Conservation (phyloP, 2,113 vertebrate genomes). For the Panurus biarmicus region DNA sequence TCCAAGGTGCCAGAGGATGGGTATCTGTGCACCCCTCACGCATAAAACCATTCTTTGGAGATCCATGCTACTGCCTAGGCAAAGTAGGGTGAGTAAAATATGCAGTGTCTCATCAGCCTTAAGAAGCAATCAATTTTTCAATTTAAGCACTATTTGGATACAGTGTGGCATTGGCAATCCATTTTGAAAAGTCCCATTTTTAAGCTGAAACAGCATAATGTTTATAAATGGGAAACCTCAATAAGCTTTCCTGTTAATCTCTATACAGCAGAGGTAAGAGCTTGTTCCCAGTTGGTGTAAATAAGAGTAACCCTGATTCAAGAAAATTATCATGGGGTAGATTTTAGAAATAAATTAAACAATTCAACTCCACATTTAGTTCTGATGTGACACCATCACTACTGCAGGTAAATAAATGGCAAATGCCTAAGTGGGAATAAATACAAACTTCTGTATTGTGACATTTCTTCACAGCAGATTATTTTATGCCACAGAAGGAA, state of each 20-base stretch:
- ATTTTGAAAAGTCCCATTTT: neutral
- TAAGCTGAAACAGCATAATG: neutral
- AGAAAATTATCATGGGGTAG: neutral
- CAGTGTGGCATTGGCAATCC: neutral
- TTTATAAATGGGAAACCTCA: neutral
- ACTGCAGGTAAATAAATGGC: neutral
- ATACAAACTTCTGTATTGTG: neutral
- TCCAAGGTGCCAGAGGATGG: neutral
- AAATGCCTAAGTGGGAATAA: neutral
- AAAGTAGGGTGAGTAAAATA: constrained; percentile 7
- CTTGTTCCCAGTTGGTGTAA: neutral
- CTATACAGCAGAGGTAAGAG: neutral
- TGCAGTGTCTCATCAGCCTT: neutral
- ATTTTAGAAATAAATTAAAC: neutral
- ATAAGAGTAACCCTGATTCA: neutral
- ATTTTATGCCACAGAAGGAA: neutral
- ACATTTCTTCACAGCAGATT: neutral
- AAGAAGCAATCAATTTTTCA: neutral
- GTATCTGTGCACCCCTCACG: neutral
- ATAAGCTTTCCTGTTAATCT: neutral
- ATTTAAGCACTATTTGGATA: neutral
- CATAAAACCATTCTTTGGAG: neutral
- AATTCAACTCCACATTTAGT: neutral
- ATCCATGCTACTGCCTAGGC: neutral
- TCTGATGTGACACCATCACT: neutral